Conservation (phyloP, 1,140 invertebrate genomes). For the Gonatopus flavifemur region DNA sequence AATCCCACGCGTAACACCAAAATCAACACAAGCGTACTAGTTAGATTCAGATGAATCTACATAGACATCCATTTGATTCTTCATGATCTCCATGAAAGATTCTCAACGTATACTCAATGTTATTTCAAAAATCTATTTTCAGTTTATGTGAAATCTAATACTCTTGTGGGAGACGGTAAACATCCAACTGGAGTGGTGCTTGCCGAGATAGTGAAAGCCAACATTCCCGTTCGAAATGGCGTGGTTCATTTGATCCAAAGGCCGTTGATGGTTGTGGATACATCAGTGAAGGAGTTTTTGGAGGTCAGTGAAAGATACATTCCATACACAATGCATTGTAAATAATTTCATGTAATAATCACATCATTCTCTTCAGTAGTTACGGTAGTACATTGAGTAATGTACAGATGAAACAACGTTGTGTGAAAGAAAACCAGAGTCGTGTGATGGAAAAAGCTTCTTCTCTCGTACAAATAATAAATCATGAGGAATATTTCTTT, state of each 20-base stretch:
- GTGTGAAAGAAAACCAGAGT: too few species aligned
- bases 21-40: too few species aligned
- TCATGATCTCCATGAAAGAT: not conserved
- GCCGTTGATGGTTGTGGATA: conserved; percentile 87
- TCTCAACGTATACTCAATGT: conserved; percentile 12
- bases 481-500: too few species aligned
- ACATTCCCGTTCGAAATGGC: conserved; percentile 90
- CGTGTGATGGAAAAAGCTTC: too few species aligned
- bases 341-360: too few species aligned
- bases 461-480: too few species aligned
- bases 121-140: conserved; percentile 35
- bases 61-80: conserved; percentile 15
- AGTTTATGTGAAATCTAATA: conserved; percentile 89
- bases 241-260: conserved; percentile 89
- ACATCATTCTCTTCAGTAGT: too few species aligned
- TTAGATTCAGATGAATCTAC: too few species aligned
- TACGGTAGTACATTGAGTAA: too few species aligned
- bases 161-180: conserved; percentile 71
- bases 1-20: too few species aligned
- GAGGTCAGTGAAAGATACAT: conserved; percentile 69
- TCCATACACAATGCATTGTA: too few species aligned
- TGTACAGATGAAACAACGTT: not conserved
- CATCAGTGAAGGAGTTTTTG: conserved; percentile 79
- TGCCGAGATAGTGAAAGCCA: conserved; percentile 84
- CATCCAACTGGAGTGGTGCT: conserved; percentile 81